These are phyloP conservation scores for Macrosiphum euphorbiae DNA, from an alignment of 2,888 invertebrate species.

Conservation along the genomic window DNA sequence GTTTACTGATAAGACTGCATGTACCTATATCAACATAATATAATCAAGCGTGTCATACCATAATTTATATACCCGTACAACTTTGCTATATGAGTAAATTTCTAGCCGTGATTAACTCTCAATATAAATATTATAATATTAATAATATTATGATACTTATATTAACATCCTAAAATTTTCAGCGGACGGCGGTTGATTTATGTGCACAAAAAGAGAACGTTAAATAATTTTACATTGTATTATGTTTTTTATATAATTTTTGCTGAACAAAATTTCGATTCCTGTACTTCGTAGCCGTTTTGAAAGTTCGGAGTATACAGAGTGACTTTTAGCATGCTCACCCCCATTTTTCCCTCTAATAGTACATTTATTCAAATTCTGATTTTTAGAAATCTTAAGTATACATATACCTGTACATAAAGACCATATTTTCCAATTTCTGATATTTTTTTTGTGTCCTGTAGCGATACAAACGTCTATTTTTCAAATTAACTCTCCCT, in stretches of 20 bases:
- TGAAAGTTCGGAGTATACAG: neutral
- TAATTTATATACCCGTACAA: neutral
- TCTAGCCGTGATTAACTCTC: too few species aligned
- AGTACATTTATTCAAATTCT: too few species aligned
- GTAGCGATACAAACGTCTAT: too few species aligned
- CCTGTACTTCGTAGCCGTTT: neutral
- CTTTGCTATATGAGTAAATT: too few species aligned
- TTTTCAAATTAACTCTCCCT: too few species aligned
- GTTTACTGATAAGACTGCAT: neutral
- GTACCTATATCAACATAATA: neutral
- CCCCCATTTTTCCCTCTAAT: too few species aligned
- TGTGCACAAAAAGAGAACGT: neutral
- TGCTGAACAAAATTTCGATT: neutral
- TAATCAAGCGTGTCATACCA: neutral
- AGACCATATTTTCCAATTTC: too few species aligned
- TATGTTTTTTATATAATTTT: neutral
- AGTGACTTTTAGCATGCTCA: too few species aligned
- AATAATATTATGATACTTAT: neutral
- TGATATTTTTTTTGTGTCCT: too few species aligned
- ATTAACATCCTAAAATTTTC: neutral
- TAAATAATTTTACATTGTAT: neutral
- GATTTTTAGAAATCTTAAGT: too few species aligned
- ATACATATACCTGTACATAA: too few species aligned
- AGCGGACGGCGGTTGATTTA: neutral
- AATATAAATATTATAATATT: too few species aligned